Base-by-base conservation (phyloP, 2,888 invertebrate genomes). In the Platycheirus albimanus region DNA sequence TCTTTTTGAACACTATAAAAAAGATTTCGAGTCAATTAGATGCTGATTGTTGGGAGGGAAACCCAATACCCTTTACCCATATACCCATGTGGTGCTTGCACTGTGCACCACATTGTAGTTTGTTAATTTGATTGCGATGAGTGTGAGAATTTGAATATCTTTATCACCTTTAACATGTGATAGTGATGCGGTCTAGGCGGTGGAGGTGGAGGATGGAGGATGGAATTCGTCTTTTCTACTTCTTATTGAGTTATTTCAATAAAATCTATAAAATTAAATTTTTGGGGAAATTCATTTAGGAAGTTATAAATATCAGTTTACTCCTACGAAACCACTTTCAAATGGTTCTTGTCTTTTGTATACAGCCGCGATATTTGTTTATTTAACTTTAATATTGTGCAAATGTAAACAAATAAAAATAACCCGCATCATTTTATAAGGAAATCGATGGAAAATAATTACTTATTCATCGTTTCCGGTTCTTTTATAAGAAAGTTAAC, bases 101-200 rank as follows among this genome's bases (percentile, higher is more conserved):
- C 69, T 43, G 19, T n/a, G 20, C 51, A 30, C 11, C 17, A 43
- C 38, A 56, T 78, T 72, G 67, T 72, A 38, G 47, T 77, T 71
- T 74, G 69, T 74, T 83, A 83, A 83, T 83, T 83, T 74, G 63
- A 74, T 69, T 36, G 28, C 64, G 67, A 36, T 36, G 81, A 83
- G 78, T 83, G 78, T 78, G 78, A 74, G 72, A 83, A 78, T 72
- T 72, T 74, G 56, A 78, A 83, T 83, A 83, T 72, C 78, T 83
- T 63, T 45, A 83, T 78, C 56, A 30, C 54, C 17, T 30, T 7
- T 17, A 19, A n/a, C n/a, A n/a, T n/a, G n/a, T n/a, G n/a, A n/a
- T n/a, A n/a, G n/a, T n/a, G n/a, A n/a, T n/a, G n/a, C n/a, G n/a
- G n/a, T n/a, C n/a, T 19, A 3, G 11, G 3, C 20, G 8, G 11